Base-by-base conservation (phyloP, 2,797 vertebrate species). In the Pitangus sulphuratus region DNA sequence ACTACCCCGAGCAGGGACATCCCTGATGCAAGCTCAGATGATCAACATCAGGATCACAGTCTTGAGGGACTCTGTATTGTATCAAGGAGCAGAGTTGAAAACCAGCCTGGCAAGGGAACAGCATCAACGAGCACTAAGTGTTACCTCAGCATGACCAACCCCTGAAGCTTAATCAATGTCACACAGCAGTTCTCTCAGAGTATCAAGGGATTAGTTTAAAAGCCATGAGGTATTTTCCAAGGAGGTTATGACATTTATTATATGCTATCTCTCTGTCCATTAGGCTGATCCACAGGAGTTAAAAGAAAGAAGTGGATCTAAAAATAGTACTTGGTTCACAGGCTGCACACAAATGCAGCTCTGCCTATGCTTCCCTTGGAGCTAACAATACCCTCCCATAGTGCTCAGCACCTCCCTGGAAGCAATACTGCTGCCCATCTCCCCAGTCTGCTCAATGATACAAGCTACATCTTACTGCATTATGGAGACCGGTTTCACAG, bases 141-240 rank as follows among this genome's bases (percentile, higher is more conserved):
- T 77, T 84, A 64, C 60, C 62, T 93, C 66, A 87, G 74, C 66
- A 45, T 40, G 75, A 90, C 78, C 53, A 70, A 0, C 22, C 10
- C 64, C 5, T 0, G 8, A 87, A 62, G 42, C 82, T 92, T 78
- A 84, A 91, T 85, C 89, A 70, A 1, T 71, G 68, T 64, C 87
- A 86, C 0, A 0, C 68, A 87, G 69, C 53, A 84, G 76, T 56
- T 15, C 40, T 77, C 75, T 89, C 64, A 64, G 66, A 87, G 89
- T 65, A 84, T 71, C 79, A 77, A 80, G 61, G 57, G 84, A 91
- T 92, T 93, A 91, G 48, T 91, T 89, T 92, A 93, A 96, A 95
- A 95, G 84, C 91, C 53, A 39, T 24, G 53, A 89, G 60, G 31
- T 75, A 47, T 95, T 93, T 95, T 77, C 87, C 60, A 37, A 28